These are phyloP conservation scores for Danio tinwini DNA, from an alignment of 2,797 vertebrate species.

Conservation along the genomic window DNA sequence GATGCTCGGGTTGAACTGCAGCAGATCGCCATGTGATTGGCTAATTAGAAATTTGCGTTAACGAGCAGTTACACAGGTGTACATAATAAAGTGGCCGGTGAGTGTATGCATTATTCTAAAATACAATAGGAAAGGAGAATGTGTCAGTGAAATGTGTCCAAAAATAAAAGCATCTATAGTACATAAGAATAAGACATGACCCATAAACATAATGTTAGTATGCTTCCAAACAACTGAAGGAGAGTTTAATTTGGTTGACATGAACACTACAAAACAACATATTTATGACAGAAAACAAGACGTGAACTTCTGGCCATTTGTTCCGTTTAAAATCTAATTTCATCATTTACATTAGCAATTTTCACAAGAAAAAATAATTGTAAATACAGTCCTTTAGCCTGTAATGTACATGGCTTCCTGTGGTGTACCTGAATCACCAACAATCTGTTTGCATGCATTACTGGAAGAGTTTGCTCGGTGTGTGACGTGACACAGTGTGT, in stretches of 20 bases:
- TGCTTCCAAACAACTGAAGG: background rate
- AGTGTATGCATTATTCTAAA: background rate
- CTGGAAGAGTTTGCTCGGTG: background rate
- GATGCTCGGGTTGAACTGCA: too few species aligned
- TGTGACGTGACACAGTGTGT: background rate
- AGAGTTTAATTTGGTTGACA: constrained; percentile 18
- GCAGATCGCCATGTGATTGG: too few species aligned
- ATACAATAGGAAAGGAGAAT: background rate
- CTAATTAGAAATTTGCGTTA: too few species aligned
- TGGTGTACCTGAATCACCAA: constrained; percentile 17
- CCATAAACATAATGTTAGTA: background rate
- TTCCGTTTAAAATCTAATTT: constrained; percentile 15
- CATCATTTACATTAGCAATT: background rate
- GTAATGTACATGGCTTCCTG: background rate
- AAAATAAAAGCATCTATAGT: background rate
- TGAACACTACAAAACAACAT: constrained; percentile 12
- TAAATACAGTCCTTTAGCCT: background rate
- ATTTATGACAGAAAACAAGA: constrained; percentile 2
- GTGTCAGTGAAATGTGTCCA: background rate
- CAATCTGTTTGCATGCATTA: constrained; percentile 12
- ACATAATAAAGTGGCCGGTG: too few species aligned
- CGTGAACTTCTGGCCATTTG: constrained; percentile 10
- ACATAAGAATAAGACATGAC: background rate
- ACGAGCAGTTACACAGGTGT: too few species aligned
- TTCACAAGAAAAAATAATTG: background rate